A percentile compares a stretch with the other conserved stretches of the same genome.
Evolutionary conservation across 2,888 invertebrate species (phyloP).

Genomic region (Epinotia demarniana): DNA sequence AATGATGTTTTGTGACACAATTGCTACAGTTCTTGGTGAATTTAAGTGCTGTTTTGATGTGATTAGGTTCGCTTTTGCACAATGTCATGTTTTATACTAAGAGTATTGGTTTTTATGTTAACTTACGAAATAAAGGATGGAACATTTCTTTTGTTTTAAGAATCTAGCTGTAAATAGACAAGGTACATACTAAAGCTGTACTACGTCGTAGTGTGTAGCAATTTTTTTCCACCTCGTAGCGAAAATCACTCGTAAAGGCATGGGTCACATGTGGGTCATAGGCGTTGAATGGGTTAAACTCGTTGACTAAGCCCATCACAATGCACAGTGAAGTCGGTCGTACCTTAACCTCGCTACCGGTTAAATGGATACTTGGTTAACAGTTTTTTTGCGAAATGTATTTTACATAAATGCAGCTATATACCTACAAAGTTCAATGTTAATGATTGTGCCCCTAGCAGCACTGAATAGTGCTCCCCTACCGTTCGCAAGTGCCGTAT

Average conservation of each 20-base stretch:
- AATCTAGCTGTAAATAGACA: not conserved
- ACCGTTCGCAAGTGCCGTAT: constrained; percentile 3
- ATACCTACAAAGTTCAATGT: too few relatives aligned
- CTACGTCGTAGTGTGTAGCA: too few relatives aligned
- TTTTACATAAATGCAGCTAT: too few relatives aligned
- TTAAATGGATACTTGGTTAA: too few relatives aligned
- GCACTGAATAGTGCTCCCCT: not conserved
- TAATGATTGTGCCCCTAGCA: not conserved
- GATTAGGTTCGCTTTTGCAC: not conserved
- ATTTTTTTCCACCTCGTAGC: too few relatives aligned
- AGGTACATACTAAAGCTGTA: not conserved
- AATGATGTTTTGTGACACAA: constrained; percentile 25
- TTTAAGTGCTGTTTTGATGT: constrained; percentile 1
- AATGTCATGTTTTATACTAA: not conserved
- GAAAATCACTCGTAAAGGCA: too few relatives aligned
- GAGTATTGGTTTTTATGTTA: not conserved
- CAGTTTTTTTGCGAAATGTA: too few relatives aligned
- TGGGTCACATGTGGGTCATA: too few relatives aligned
- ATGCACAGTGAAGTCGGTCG: not conserved
- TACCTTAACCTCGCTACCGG: not conserved
- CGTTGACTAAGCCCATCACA: not conserved
- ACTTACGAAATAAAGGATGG: too few relatives aligned
- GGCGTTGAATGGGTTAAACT: not conserved
- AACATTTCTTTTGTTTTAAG: too few relatives aligned
- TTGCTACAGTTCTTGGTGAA: constrained; percentile 3